Percentiles rank a stretch among this genome's conserved stretches.
Evolutionary conservation across 2,113 vertebrate species (phyloP).

Genomic region (Pandion haliaetus): DNA sequence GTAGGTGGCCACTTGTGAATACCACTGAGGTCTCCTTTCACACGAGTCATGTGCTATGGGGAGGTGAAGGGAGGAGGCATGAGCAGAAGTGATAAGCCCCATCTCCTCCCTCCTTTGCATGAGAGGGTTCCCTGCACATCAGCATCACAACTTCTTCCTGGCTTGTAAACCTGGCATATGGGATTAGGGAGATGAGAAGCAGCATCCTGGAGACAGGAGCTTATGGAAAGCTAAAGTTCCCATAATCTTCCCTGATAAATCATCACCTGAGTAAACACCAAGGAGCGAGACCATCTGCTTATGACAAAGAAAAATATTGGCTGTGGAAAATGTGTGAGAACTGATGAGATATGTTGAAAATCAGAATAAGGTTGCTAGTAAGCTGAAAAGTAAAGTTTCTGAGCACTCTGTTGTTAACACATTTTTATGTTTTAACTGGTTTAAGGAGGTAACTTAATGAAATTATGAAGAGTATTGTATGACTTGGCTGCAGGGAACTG

Average conservation of each 20-base stretch:
- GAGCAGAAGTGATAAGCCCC: background rate
- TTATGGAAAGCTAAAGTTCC: background rate
- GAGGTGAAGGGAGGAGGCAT: background rate
- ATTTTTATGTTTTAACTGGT: background rate
- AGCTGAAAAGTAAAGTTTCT: background rate
- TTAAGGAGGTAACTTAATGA: background rate
- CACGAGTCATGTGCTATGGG: background rate
- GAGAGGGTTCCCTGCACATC: background rate
- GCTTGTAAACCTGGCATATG: background rate
- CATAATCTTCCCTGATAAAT: background rate
- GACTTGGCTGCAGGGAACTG: background rate
- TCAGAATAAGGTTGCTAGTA: background rate
- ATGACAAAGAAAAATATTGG: background rate
- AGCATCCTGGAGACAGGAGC: background rate
- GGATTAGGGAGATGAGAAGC: background rate
- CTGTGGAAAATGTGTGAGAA: background rate
- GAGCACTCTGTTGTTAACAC: background rate
- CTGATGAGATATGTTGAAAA: background rate
- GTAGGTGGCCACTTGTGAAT: background rate
- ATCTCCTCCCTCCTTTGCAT: background rate
- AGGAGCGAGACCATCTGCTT: background rate
- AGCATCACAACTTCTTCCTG: background rate
- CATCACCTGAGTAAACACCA: background rate
- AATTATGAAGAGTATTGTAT: background rate
- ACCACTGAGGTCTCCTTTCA: background rate